Conservation (phyloP, 2,113 vertebrate genomes). For the Propithecus coquereli region DNA sequence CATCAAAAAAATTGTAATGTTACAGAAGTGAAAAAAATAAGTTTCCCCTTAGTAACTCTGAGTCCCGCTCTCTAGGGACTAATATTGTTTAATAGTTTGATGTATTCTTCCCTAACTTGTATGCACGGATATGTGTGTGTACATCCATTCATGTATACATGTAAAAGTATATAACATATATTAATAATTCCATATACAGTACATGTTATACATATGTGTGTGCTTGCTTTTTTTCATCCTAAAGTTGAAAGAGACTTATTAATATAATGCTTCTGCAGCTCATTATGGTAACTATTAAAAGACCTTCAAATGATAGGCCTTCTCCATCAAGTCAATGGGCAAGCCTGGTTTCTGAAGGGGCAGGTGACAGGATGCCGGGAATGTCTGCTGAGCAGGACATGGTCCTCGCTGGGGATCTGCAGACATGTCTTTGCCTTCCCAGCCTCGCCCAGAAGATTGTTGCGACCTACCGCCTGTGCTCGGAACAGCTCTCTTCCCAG, state of each 20-base stretch:
- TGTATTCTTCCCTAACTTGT: background rate
- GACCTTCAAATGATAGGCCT: background rate
- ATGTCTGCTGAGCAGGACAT: background rate
- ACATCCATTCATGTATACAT: background rate
- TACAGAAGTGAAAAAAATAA: background rate
- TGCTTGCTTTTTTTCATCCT: background rate
- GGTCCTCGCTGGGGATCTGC: background rate
- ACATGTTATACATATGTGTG: background rate
- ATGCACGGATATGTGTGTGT: background rate
- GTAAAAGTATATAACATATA: background rate
- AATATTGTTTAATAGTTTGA: background rate
- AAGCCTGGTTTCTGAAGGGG: background rate
- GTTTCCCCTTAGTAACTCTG: background rate
- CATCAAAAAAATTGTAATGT: background rate
- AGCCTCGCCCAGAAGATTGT: constrained; percentile 95
- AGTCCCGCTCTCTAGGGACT: background rate
- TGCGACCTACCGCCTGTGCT: constrained; percentile 95
- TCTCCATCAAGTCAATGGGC: background rate
- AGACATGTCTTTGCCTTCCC: background rate
- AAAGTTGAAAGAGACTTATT: background rate
- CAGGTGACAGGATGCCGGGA: background rate
- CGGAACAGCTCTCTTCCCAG: constrained; percentile 94
- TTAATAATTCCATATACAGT: background rate
- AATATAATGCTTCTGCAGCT: background rate
- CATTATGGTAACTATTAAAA: background rate